A percentile compares a stretch with the other conserved stretches of the same genome.
phyloP scores from a whole-genome alignment of 2,113 vertebrate genomes.

The Ia io region DNA sequence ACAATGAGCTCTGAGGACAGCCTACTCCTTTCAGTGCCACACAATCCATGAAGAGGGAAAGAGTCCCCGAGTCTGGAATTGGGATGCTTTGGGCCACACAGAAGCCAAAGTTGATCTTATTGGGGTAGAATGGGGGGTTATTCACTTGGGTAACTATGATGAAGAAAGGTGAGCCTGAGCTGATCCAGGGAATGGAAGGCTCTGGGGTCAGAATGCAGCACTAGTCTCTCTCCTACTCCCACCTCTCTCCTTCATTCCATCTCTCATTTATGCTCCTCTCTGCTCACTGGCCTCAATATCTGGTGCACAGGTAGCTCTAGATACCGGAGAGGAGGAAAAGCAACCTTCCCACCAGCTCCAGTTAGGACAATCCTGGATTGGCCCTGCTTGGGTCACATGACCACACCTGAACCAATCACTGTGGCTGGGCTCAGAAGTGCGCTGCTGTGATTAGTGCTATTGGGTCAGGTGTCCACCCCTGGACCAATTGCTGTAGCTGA shows the following conservation, averaged over 20 bases:
- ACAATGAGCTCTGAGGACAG: not conserved
- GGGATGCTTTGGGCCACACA: not conserved
- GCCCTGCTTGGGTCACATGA: not conserved
- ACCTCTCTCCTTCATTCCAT: too few species aligned
- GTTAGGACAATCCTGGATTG: not conserved
- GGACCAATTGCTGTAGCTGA: not conserved
- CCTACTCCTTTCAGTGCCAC: not conserved
- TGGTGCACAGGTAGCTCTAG: not conserved
- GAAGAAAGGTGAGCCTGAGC: not conserved
- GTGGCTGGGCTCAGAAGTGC: not conserved
- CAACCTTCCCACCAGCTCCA: not conserved
- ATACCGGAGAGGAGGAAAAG: not conserved
- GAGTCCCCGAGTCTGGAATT: not conserved
- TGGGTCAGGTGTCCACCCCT: not conserved
- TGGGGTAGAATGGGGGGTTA: not conserved
- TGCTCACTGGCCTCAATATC: not conserved
- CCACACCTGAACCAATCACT: not conserved
- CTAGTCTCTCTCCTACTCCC: not conserved
- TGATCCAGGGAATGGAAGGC: not conserved
- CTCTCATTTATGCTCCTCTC: not conserved
- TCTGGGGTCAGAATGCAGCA: not conserved
- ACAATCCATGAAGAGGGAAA: not conserved
- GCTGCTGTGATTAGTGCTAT: not conserved
- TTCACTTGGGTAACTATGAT: rapidly evolving
- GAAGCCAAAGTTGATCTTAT: not conserved